Conservation (phyloP, 2,888 invertebrate species). For the Creontiades dilutus region DNA sequence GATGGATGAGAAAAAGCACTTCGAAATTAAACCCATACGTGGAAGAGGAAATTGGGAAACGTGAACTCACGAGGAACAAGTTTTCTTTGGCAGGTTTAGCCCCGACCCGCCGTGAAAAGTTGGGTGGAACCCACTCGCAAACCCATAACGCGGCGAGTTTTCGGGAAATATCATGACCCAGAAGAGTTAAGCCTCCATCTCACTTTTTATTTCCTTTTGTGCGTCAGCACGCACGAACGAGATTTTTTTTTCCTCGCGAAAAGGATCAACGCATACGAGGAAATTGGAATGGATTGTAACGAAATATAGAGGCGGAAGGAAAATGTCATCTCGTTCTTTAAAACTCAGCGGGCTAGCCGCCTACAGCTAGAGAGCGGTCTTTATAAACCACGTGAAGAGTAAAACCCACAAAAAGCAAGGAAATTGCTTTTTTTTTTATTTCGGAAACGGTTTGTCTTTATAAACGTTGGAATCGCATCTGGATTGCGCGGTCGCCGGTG, state of each 20-base stretch:
- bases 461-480: conserved; percentile 36
- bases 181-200: background rate
- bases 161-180: conserved; percentile 6
- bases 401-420: background rate
- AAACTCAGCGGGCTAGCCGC: background rate
- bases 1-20: no score
- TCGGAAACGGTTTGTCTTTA: conserved; percentile 38
- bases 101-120: background rate
- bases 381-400: background rate
- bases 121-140: background rate
- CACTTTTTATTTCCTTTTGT: background rate
- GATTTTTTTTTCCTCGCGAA: background rate
- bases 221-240: background rate
- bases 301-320: background rate
- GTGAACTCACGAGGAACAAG: background rate
- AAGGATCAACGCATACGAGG: conserved; percentile 7
- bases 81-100: conserved; percentile 9
- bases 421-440: background rate
- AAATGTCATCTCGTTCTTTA: background rate
- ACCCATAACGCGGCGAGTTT: conserved; percentile 1
- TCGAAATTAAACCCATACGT: no score
- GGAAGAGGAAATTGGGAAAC: no score
- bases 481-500: background rate
- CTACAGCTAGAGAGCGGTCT: background rate
- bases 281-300: background rate